Base-by-base conservation (phyloP, 2,888 invertebrate species). In the Boloria euphrosyne region DNA sequence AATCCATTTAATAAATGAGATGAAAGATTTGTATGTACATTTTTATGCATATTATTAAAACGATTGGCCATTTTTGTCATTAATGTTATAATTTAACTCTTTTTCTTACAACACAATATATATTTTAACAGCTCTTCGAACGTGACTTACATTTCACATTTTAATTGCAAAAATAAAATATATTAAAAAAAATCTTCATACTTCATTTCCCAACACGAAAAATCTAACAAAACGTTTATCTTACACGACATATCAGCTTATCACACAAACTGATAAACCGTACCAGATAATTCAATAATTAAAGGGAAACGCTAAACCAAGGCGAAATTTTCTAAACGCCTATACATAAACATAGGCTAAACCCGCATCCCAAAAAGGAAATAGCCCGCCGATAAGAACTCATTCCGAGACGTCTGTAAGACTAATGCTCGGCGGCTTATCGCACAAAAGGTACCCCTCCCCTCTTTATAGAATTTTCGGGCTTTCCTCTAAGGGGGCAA, bases 401-500 rank as follows among this genome's bases (percentile, higher is more conserved):
- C 80, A 80, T 79, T 77, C 71, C 71, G 76, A 86, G 85, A 85
- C 82, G 87, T 86, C 85, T 85, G 79, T 83, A 84, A 86, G 90
- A 89, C 86, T 87, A 87, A 90, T 90, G 90, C 74, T 73, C 75
- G 47, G 14, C 47, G 84, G 89, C 90, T 91, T 91, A 91, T 91
- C 90, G 83, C 75, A 88, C 87, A 87, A 89, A 89, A 90, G 89
- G 90, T 87, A 87, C 88, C 82, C 85, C 72, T 80, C 83, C 86
- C 89, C 89, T 85, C 88, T 90, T 89, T 90, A 90, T 87, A 90
- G 87, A 91, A 90, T 91, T 90, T 91, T 90, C 87, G 90, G 86
- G 85, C 78, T 81, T 78, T 80, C 80, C 79, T 75, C 78, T 73
- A 75, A 76, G 82, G 73, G 78, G 76, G 75, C 74, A 75, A 44